Conservation (phyloP, 2,797 vertebrate genomes). For the Lacerta agilis region DNA sequence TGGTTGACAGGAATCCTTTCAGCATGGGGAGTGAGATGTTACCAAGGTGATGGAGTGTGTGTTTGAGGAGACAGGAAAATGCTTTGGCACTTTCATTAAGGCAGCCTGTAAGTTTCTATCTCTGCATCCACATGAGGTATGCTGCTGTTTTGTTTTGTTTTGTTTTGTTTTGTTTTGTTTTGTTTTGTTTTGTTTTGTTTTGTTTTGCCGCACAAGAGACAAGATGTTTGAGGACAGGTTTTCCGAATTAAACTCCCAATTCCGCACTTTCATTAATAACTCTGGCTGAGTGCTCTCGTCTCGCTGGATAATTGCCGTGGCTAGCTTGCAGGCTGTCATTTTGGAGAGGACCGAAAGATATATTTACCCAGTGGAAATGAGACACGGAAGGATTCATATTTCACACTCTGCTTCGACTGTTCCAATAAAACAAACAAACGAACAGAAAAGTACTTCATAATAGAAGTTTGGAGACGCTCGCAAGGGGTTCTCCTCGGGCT, state of each 20-base stretch:
- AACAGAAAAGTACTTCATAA: background rate
- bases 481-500: background rate
- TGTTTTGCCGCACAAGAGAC: background rate
- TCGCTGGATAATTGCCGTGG: background rate
- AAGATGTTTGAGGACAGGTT: background rate
- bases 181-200: no score
- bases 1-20: no score
- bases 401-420: background rate
- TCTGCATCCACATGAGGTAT: background rate
- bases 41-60: no score
- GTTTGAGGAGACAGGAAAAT: background rate
- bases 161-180: no score
- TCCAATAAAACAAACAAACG: conserved; percentile 11
- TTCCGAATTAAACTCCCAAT: background rate
- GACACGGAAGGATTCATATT: background rate
- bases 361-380: conserved; percentile 7
- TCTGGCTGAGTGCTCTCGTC: conserved; percentile 3
- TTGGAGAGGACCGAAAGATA: background rate
- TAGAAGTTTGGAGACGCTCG: background rate
- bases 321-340: background rate
- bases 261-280: background rate
- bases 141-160: no score
- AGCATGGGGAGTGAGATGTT: no score
- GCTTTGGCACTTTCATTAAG: background rate
- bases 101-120: background rate